phyloP scores from a whole-genome alignment of 2,888 invertebrate genomes.

The Drosophila tanythrix region DNA sequence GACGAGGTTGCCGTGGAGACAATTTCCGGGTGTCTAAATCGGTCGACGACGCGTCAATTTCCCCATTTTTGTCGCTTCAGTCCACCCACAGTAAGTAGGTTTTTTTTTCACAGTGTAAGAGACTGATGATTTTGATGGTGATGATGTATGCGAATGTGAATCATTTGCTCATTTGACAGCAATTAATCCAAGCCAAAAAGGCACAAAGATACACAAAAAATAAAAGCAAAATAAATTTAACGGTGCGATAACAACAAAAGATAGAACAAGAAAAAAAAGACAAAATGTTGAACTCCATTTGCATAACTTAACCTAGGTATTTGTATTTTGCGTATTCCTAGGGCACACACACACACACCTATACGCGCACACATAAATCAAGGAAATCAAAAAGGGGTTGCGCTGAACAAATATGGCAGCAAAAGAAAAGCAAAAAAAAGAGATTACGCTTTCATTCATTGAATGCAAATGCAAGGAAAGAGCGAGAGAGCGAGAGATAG shows the following conservation, averaged over 20 bases:
- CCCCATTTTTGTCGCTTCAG: background rate
- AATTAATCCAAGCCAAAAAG: constrained; percentile 53
- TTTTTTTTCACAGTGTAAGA: background rate
- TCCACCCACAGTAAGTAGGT: constrained; percentile 31
- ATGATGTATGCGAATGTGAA: constrained; percentile 12
- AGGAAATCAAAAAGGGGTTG: constrained; percentile 41
- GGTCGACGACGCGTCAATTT: constrained; percentile 47
- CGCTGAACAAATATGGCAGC: constrained; percentile 12
- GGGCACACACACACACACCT: constrained; percentile 2
- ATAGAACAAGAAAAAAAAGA: background rate
- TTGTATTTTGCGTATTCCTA: constrained; percentile 16
- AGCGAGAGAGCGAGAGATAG: background rate
- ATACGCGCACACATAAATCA: constrained; percentile 34
- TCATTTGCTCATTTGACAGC: constrained; percentile 42
- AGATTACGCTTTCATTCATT: constrained; percentile 65
- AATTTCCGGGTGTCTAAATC: constrained; percentile 77
- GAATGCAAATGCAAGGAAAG: constrained; percentile 53
- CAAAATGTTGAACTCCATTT: constrained; percentile 46
- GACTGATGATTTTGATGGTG: background rate
- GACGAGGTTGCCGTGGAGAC: constrained; percentile 43
- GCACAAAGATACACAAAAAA: constrained; percentile 9
- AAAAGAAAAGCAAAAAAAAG: background rate
- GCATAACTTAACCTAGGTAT: constrained; percentile 64
- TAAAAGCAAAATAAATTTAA: constrained; percentile 2
- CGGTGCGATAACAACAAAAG: constrained; percentile 5